Base-by-base conservation (phyloP, 2,888 invertebrate genomes). In the Hyposoter dolosus region DNA sequence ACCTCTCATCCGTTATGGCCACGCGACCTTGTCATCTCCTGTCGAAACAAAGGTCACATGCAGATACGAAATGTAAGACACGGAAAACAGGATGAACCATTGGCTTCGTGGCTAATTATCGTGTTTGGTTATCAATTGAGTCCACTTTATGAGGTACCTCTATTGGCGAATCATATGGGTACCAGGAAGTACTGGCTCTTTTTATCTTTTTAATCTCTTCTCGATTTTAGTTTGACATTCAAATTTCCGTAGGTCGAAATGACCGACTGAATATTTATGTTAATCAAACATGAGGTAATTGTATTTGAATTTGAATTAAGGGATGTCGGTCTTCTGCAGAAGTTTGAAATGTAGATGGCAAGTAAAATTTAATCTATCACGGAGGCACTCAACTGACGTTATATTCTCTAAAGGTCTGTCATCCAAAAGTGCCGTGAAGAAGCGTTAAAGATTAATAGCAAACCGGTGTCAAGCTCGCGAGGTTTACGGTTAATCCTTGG, bases 11-110 rank as follows among this genome's bases (percentile, higher is more conserved):
- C 32, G 68, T 60, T 56, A 76, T 82, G 50, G 63, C 60, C n/a
- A 35, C 80, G 23, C 47, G 47, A 69, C 76, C 81, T 78, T 78
- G 77, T 72, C 35, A 65, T 40, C 45, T 45, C 53, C 45, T 28
- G n/a, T 28, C 35, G 53, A 80, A 83, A 81, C 80, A 83, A 75
- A 76, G 76, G 77, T 80, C 76, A 32, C 72, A n/a, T n/a, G n/a
- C n/a, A 56, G n/a, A 50, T 76, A 47, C 23, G 23, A 60, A 74
- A 68, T 68, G 56, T 74, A 32, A 19, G 50, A 40, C 40, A 40
- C 40, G 9, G 6, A 12, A 23, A 71, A 40, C 68, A 56, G 15
- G 68, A 53, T 10, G 45, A 75, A 40, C 15, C 15, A 23, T 23
- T 19, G 17, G 35, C 40, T 40, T 23, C 17, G 19, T 53, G 28